Base-by-base conservation (phyloP, 2,888 invertebrate genomes). In the Mesoligia furuncula region DNA sequence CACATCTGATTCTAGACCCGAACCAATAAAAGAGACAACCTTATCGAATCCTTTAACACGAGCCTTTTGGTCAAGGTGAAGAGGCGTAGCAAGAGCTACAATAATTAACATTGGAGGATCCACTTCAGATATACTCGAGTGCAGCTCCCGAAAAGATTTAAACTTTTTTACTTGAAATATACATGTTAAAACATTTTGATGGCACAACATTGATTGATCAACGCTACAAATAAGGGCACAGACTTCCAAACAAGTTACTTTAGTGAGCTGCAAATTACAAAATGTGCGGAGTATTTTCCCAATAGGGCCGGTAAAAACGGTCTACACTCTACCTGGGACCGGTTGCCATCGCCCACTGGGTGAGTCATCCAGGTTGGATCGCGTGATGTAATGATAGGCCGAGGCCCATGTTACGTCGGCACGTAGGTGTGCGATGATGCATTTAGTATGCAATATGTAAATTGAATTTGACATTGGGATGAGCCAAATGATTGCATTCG, bases 321-420 rank as follows among this genome's bases (percentile, higher is more conserved):
- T 67, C 69, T 75, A 73, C 67, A 77, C 75, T 77, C 75, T 77
- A 77, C 76, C 78, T 79, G 80, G 76, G 89, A 91, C 90, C 88
- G 90, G 90, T 90, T 87, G 79, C 74, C 82, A 87, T 85, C 89
- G 89, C 85, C 86, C 82, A 88, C 85, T 20, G 88, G 69, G 76
- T 91, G 92, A 92, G 80, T 92, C 92, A 92, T 87, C 85, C 90
- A 88, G 88, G 88, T 75, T 79, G 83, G 64, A 79, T 86, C 67
- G 84, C 59, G 86, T 86, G 90, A 93, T 90, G 92, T 84, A 92
- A 93, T 84, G 79, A 81, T 88, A 90, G 83, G 84, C 80, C 80
- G 85, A 84, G 71, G 24, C 62, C 77, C 77, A 85, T 72, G 73
- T 62, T 74, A 74, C 70, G 62, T 76, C 17, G 68, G 48, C 27